Evolutionary conservation across 1,140 invertebrate species (phyloP).

Genomic region (Cyclina sinensis): DNA sequence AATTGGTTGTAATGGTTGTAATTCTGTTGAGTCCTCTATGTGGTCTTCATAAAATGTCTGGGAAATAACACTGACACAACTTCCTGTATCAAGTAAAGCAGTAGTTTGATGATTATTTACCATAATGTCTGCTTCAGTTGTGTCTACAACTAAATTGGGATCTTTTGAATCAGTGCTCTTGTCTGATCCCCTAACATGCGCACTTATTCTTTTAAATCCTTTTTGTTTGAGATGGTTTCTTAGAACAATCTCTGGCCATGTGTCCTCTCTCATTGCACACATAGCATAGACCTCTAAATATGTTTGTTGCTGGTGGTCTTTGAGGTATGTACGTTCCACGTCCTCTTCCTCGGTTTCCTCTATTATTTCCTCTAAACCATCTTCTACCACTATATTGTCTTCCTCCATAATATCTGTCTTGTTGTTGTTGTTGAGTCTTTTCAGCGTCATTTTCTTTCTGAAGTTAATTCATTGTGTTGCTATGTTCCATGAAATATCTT

Average conservation of each 20-base stretch:
- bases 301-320: neutral
- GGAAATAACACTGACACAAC: constrained; percentile 9
- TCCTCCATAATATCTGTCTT: neutral
- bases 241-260: neutral
- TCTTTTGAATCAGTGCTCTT: too few relatives aligned
- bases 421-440: neutral
- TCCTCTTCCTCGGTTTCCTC: constrained; percentile 7
- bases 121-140: neutral
- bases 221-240: neutral
- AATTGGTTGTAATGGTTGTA: constrained; percentile 1
- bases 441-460: constrained; percentile 9
- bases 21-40: too few relatives aligned
- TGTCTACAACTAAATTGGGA: too few relatives aligned
- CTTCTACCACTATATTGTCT: neutral
- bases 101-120: constrained; percentile 11
- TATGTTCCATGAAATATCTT: neutral
- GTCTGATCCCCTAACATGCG: too few relatives aligned
- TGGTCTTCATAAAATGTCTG: neutral
- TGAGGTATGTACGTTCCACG: neutral
- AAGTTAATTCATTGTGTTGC: neutral
- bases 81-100: constrained; percentile 9
- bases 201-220: constrained; percentile 20
- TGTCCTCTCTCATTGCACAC: too few relatives aligned
- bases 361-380: neutral
- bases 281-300: neutral